Base-by-base conservation (phyloP, 1,140 invertebrate genomes). In the Zaprionus africanus region DNA sequence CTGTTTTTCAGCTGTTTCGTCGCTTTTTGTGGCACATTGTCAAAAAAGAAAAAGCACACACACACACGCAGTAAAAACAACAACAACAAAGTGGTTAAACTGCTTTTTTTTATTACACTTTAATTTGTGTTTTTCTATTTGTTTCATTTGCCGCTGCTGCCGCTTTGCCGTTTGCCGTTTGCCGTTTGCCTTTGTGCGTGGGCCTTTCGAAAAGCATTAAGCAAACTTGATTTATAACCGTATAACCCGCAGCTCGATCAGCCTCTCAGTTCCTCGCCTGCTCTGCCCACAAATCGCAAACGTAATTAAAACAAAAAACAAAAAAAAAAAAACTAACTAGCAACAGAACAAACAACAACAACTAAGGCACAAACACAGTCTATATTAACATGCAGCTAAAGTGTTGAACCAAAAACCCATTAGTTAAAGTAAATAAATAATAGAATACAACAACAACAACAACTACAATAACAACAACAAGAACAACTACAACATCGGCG, bases 41-140 rank as follows among this genome's bases (percentile, higher is more conserved):
- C 61, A 69, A 65, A 41, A 74, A 57, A 59, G 53, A 70, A 49
- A 24, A 76, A 34, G 60, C 9, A 17, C 56, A 54, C 11, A 69
- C 7, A 54, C 22, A 22, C 36, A 38, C 13, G 13, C 7, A 57
- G n/a, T 12, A 41, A 43, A 5, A 68, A 66, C 13, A 56, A 59
- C 60, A 49, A 57, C 41, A 74, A 80, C 68, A 81, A 90, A 88
- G 85, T 90, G 70, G 84, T 90, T 90, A 70, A 77, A 88, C 84
- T 75, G 68, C 84, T 88, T 84, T 87, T 79, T 80, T 70, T 81
- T 67, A 87, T 84, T 88, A 87, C 81, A 87, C 78, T 84, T 88
- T 79, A 88, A 88, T 90, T 88, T 84, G 71, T 83, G 65, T 81
- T 75, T 86, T 87, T 75, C 76, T 77, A 79, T 85, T 86, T 71